These are phyloP conservation scores for Stercorarius parasiticus DNA, from an alignment of 2,113 vertebrate species.

Conservation along the genomic window DNA sequence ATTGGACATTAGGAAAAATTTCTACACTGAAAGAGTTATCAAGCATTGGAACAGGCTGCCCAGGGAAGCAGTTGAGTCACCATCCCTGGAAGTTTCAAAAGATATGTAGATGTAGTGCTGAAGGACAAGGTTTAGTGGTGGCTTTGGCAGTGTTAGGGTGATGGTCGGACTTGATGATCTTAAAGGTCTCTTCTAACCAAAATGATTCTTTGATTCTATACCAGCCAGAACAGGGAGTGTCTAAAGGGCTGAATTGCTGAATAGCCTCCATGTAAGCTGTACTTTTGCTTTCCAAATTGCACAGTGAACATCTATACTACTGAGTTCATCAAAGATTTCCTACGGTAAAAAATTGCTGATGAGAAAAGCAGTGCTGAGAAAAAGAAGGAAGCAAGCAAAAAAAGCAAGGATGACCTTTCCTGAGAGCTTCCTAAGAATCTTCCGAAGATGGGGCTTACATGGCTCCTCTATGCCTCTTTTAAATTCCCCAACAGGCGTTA, in stretches of 20 bases:
- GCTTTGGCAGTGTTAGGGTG: not conserved
- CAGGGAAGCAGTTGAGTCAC: not conserved
- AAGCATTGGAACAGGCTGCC: not conserved
- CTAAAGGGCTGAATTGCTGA: not conserved
- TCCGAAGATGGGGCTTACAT: not conserved
- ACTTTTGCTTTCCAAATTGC: not conserved
- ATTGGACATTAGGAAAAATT: not conserved
- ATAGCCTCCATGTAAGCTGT: not conserved
- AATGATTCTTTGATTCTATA: not conserved
- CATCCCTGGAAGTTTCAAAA: not conserved
- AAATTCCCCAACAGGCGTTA: fast-evolving
- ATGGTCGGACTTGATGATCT: not conserved
- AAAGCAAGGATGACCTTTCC: not conserved
- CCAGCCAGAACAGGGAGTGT: not conserved
- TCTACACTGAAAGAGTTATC: not conserved
- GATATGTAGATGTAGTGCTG: not conserved
- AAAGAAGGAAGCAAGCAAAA: not conserved
- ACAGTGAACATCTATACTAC: not conserved
- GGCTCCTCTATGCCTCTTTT: not conserved
- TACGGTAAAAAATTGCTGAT: too few relatives aligned
- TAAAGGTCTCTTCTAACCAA: not conserved
- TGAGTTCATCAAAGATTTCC: not conserved
- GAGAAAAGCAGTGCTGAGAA: not conserved
- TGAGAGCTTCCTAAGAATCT: not conserved
- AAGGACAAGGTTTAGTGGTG: not conserved